Percentiles rank a stretch among this genome's conserved stretches.
Evolutionary conservation across 2,888 invertebrate genomes (phyloP).

Genomic region (Drosophila cognata): DNA sequence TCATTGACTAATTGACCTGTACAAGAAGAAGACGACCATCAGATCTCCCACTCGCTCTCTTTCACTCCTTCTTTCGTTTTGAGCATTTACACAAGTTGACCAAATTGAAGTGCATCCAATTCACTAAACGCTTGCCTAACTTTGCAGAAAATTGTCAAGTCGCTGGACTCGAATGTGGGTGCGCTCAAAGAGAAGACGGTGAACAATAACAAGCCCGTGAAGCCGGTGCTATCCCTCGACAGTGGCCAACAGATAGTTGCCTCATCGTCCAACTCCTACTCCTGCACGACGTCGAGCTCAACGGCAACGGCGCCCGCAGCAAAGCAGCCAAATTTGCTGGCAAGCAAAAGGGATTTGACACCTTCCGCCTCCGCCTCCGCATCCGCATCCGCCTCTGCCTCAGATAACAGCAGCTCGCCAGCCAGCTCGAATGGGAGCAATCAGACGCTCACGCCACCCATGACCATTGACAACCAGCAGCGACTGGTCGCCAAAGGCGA

Average conservation of each 20-base stretch:
- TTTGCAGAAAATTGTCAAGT: constrained; percentile 84
- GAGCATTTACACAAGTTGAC: constrained; percentile 21
- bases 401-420: constrained; percentile 65
- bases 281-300: constrained; percentile 1
- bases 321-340: constrained; percentile 49
- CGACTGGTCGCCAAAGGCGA: constrained; percentile 63
- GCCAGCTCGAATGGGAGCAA: constrained; percentile 84
- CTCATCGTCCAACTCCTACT: constrained; percentile 28
- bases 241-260: constrained; percentile 19
- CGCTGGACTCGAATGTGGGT: constrained; percentile 80
- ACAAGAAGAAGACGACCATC: constrained; percentile 5
- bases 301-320: constrained; percentile 16
- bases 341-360: constrained; percentile 74
- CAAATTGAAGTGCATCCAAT: constrained; percentile 37
- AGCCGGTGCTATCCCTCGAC: constrained; percentile 83
- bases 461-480: constrained; percentile 82
- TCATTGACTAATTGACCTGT: constrained; percentile 51
- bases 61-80: constrained; percentile 2
- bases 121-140: constrained; percentile 46
- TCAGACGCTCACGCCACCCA: constrained; percentile 83
- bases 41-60: background rate
- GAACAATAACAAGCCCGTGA: constrained; percentile 84
- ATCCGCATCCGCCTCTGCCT: constrained; percentile 18
- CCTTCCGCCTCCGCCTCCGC: constrained; percentile 51
- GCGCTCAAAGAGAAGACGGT: constrained; percentile 79